Base-by-base conservation (phyloP, 2,797 vertebrate species). In the Tauraco hartlaubi region DNA sequence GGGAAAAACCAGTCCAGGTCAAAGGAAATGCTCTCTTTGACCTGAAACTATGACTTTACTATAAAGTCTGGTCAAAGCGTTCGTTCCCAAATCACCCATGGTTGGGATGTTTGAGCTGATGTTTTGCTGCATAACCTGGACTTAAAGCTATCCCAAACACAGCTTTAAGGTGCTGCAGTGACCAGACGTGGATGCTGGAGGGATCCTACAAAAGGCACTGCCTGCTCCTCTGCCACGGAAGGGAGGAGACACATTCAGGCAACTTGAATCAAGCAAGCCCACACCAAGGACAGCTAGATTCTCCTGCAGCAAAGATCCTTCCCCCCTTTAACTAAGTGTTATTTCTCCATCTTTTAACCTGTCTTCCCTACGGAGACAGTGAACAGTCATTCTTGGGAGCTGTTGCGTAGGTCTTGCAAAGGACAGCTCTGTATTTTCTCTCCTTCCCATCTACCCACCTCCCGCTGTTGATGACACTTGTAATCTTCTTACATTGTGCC, bases 401-500 rank as follows among this genome's bases (percentile, higher is more conserved):
- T 72, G 75, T 11, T 88, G 37, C 52, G 54, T 1, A 78, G 31
- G 39, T 48, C 37, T 69, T 43, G 62, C 43, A 63, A 51, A 87
- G 64, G 37, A 78, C 49, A 67, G 58, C 55, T 56, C 59, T 46
- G 19, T 37, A 31, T 39, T 74, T 76, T 76, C 49, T 29, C 29
- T 75, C 39, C 79, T 66, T 85, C 64, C 71, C 78, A 49, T 33
- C 59, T 1, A 0, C 44, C 28, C 20, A 54, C 49, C 83, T 90
- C 78, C 63, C 51, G 89, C 79, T 86, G 73, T 71, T 37, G 19
- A 16, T 74, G 73, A 90, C 87, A 93, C 63, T 61, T 46, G 26
- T 90, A 91, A 96, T 94, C 91, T 86, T 75, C 93, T 90, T 94
- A 96, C 5, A 7, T 29, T 62, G 48, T 43, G 35, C 56, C 83